Conservation (phyloP, 1,140 invertebrate species). For the Lysiphlebus fabarum region DNA sequence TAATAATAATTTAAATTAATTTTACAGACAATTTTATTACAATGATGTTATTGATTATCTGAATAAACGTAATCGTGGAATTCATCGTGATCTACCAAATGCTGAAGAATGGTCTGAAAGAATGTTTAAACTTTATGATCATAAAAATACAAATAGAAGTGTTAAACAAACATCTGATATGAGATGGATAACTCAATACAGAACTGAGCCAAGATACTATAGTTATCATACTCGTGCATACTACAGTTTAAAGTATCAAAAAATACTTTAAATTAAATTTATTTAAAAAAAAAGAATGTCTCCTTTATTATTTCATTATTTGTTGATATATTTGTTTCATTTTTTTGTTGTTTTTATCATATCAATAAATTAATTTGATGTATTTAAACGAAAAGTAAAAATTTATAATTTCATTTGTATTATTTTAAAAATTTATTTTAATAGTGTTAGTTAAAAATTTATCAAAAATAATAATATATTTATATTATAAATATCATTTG, state of each 20-base stretch:
- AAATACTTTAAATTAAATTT: constrained; percentile 41
- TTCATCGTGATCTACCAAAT: constrained; percentile 66
- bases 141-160: constrained; percentile 48
- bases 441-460: too few species aligned
- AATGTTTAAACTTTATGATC: constrained; percentile 66
- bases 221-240: constrained; percentile 53
- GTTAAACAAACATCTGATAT: constrained; percentile 46
- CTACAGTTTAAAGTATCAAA: constrained; percentile 52
- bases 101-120: constrained; percentile 81
- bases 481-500: too few species aligned
- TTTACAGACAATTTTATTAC: constrained; percentile 70
- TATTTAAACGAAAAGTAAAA: too few species aligned
- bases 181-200: constrained; percentile 46
- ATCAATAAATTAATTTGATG: background rate
- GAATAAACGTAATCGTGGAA: constrained; percentile 69
- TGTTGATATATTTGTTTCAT: background rate
- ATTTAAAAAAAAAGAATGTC: background rate
- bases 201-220: constrained; percentile 42
- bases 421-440: too few species aligned
- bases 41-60: constrained; percentile 79
- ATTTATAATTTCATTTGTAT: too few species aligned
- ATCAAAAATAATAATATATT: too few species aligned
- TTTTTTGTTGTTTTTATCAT: background rate
- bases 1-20: constrained; percentile 18
- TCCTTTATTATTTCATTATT: background rate